Conservation (phyloP, 2,113 vertebrate genomes). For the Pogona vitticeps region DNA sequence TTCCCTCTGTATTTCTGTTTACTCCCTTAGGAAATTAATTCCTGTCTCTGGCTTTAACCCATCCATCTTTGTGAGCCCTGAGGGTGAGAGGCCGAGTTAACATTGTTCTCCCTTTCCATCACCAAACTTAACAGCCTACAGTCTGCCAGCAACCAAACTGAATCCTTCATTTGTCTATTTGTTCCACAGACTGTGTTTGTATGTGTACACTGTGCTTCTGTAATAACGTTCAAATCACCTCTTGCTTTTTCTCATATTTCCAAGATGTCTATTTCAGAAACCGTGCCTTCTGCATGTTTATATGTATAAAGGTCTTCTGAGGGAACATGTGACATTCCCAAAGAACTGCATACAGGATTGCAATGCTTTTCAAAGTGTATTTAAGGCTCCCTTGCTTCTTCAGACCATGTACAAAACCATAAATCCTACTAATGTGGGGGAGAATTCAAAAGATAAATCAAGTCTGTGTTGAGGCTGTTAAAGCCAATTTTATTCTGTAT, state of each 20-base stretch:
- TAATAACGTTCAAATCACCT: conserved; percentile 37
- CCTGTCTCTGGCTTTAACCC: conserved; percentile 63
- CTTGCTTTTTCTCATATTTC: conserved; percentile 25
- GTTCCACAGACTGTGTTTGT: conserved; percentile 12
- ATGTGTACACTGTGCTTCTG: conserved; percentile 14
- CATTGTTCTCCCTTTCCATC: conserved; percentile 45
- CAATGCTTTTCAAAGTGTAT: not conserved
- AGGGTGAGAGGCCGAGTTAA: conserved; percentile 65
- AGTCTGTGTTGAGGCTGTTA: not conserved
- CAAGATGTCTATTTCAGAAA: not conserved
- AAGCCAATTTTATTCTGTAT: not conserved
- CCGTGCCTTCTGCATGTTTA: not conserved
- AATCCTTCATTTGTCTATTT: conserved; percentile 31
- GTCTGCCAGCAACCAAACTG: conserved; percentile 30
- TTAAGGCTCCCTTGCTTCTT: not conserved
- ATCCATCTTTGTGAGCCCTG: conserved; percentile 57
- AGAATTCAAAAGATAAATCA: not conserved
- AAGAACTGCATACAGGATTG: not conserved
- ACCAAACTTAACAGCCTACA: conserved; percentile 15
- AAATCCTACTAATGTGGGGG: not conserved
- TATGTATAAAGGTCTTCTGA: not conserved
- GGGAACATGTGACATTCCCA: too few species aligned
- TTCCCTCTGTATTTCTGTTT: conserved; percentile 64
- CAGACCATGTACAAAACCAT: not conserved
- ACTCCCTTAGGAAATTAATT: conserved; percentile 75